Percentiles rank a stretch among this genome's conserved stretches.
phyloP scores from a whole-genome alignment of 2,797 vertebrate species.

The Lacerta bilineata region DNA sequence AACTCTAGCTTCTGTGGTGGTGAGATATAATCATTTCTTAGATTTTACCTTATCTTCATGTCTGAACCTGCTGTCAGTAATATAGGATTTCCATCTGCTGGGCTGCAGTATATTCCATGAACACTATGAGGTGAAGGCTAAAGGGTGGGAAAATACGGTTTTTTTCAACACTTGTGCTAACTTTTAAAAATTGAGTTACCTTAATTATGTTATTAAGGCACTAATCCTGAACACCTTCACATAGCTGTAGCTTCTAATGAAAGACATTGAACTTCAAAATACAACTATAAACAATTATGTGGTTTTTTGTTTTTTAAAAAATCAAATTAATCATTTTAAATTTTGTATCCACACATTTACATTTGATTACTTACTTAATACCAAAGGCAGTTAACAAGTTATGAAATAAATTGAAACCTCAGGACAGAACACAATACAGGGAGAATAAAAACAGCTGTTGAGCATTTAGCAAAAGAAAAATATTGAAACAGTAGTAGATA shows the following conservation, averaged over 20 bases:
- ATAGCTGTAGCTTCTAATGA: background rate
- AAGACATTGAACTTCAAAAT: background rate
- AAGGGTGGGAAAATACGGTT: constrained; percentile 17
- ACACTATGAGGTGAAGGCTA: constrained; percentile 95
- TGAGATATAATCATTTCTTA: background rate
- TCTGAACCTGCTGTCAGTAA: constrained; percentile 96
- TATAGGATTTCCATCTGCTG: constrained; percentile 97
- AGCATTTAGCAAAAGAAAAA: background rate
- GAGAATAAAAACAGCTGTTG: background rate
- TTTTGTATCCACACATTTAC: background rate
- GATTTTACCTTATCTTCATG: constrained; percentile 95
- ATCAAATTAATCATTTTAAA: background rate
- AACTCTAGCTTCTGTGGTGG: background rate
- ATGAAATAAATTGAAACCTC: background rate
- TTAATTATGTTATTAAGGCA: background rate
- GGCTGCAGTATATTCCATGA: constrained; percentile 96
- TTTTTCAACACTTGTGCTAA: background rate
- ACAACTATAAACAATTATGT: background rate
- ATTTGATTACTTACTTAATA: background rate
- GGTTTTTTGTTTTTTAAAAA: background rate
- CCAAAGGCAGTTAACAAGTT: background rate
- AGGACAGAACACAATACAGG: background rate
- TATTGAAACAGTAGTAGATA: background rate
- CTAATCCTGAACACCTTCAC: background rate
- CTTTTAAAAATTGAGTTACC: background rate